These are phyloP conservation scores for Siniperca chuatsi DNA, from an alignment of 2,113 vertebrate genomes.

Conservation along the genomic window DNA sequence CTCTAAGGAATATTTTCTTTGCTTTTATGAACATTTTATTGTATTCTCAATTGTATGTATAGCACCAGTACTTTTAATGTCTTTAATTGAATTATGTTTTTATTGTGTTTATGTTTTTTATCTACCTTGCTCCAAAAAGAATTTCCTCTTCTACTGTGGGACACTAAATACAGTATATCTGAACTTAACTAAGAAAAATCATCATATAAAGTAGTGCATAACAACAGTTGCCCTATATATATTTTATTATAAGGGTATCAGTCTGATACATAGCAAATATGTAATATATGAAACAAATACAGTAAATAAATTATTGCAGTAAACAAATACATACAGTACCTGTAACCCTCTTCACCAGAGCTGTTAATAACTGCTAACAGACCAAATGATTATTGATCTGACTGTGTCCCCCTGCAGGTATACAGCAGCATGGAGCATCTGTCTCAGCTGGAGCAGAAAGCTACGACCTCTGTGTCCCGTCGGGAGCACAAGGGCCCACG, in stretches of 20 bases:
- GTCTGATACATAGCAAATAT: not conserved
- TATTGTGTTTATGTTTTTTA: not conserved
- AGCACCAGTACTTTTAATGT: not conserved
- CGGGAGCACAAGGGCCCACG: slow-evolving; percentile 87
- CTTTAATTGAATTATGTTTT: not conserved
- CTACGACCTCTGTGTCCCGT: slow-evolving; percentile 82
- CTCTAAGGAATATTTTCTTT: not conserved
- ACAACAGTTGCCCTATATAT: not conserved
- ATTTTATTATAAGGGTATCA: not conserved
- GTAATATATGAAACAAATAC: not conserved
- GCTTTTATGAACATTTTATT: not conserved
- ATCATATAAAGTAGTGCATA: not conserved
- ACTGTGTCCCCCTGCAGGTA: slow-evolving; percentile 82
- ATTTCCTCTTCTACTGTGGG: too few relatives aligned
- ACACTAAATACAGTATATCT: not conserved
- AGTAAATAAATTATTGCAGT: not conserved
- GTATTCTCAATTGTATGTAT: not conserved
- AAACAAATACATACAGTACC: not conserved
- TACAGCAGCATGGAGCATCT: slow-evolving; percentile 96
- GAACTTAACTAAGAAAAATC: not conserved
- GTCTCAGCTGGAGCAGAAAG: slow-evolving; percentile 92
- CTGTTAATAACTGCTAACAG: slow-evolving; percentile 3
- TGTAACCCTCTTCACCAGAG: not conserved
- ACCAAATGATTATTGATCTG: slow-evolving; percentile 26
- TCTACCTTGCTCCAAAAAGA: not conserved